A percentile compares a stretch with the other conserved stretches of the same genome.
Evolutionary conservation across 2,888 invertebrate genomes (phyloP).

Genomic region (Hirtodrosophila trivittata): DNA sequence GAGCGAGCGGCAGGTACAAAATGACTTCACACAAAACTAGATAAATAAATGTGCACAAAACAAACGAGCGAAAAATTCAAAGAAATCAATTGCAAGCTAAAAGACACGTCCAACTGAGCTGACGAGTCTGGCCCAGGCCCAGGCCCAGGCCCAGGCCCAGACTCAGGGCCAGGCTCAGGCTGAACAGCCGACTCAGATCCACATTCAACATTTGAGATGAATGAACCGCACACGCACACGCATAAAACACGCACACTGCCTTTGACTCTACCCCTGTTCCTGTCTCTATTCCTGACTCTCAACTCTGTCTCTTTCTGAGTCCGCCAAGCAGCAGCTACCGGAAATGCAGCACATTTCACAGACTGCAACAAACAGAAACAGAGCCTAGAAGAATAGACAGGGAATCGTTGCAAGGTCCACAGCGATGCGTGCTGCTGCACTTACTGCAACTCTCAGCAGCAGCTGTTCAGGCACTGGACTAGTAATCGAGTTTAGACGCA

Average conservation of each 20-base stretch:
- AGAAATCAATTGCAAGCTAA: constrained; percentile 77
- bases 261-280: neutral
- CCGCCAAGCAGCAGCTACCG: constrained; percentile 64
- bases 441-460: constrained; percentile 38
- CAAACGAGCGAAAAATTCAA: constrained; percentile 72
- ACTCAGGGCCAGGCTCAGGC: constrained; percentile 5
- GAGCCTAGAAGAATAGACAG: constrained; percentile 5
- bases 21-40: constrained; percentile 77
- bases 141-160: constrained; percentile 9
- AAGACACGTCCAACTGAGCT: constrained; percentile 64
- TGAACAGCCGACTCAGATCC: constrained; percentile 22
- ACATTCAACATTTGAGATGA: constrained; percentile 43
- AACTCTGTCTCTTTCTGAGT: constrained; percentile 12
- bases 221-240: constrained; percentile 69
- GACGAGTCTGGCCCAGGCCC: constrained; percentile 4
- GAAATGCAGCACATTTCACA: constrained; percentile 76
- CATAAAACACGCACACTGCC: constrained; percentile 62
- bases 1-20: constrained; percentile 65
- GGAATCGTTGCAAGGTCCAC: constrained; percentile 2
- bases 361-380: constrained; percentile 9
- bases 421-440: constrained; percentile 47
- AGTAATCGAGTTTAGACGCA: constrained; percentile 8
- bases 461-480: constrained; percentile 17
- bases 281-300: constrained; percentile 3
- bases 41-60: constrained; percentile 67